Evolutionary conservation across 2,113 vertebrate genomes (phyloP).

Genomic region (Tragelaphus scriptus): DNA sequence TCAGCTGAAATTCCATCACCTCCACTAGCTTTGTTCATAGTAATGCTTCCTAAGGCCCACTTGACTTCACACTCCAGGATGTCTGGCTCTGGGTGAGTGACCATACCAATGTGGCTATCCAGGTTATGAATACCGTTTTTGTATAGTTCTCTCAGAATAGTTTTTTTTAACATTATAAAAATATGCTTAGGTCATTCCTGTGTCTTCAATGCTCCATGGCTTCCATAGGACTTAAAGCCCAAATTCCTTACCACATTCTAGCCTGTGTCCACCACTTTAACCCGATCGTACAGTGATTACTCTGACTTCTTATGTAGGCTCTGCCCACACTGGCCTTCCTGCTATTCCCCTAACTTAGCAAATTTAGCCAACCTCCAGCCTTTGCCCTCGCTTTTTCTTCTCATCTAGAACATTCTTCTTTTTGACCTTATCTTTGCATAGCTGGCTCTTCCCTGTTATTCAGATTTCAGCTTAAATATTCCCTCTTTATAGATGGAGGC

Average conservation of each 20-base stretch:
- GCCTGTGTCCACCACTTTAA: not conserved
- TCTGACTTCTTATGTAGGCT: not conserved
- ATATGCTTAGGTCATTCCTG: not conserved
- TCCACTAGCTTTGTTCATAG: not conserved
- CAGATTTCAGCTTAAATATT: not conserved
- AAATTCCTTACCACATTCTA: not conserved
- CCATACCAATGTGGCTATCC: not conserved
- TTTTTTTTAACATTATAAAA: not conserved
- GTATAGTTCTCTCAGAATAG: not conserved
- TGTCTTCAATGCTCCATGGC: not conserved
- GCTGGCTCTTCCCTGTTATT: slow-evolving; percentile 4
- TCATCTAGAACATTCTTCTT: not conserved
- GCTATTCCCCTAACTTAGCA: not conserved
- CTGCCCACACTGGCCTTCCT: not conserved
- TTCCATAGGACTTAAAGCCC: not conserved
- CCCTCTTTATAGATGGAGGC: not conserved
- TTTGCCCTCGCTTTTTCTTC: not conserved
- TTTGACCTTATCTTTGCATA: not conserved
- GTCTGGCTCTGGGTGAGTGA: not conserved
- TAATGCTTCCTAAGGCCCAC: not conserved
- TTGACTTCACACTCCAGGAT: not conserved
- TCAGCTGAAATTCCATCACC: not conserved
- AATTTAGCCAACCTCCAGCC: not conserved
- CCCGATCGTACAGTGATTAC: not conserved
- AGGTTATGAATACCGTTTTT: not conserved